Evolutionary conservation across 2,888 invertebrate genomes (phyloP).

Genomic region (Panopea generosa): DNA sequence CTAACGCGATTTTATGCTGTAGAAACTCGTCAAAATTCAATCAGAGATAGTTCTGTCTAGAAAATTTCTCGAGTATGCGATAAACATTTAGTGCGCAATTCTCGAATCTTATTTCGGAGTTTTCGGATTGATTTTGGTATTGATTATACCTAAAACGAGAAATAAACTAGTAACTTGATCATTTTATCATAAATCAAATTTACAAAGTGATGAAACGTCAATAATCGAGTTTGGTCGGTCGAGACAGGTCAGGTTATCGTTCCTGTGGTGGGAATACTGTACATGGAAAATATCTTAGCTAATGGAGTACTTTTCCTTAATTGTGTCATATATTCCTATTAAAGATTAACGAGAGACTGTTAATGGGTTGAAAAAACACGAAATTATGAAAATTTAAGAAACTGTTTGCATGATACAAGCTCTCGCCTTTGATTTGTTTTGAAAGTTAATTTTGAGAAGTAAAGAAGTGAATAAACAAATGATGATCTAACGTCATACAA

Average conservation of each 20-base stretch:
- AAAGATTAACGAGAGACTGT: not conserved
- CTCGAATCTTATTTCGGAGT: conserved; percentile 18
- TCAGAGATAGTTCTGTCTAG: conserved; percentile 15
- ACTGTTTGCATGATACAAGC: too few species aligned
- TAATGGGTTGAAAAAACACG: not conserved
- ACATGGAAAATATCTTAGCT: too few species aligned
- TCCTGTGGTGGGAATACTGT: conserved; percentile 1
- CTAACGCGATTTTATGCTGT: conserved; percentile 46
- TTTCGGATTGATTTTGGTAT: conserved; percentile 41
- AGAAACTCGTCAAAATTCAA: conserved; percentile 41
- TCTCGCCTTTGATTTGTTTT: too few species aligned
- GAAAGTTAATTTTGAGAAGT: too few species aligned
- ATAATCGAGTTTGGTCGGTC: conserved; percentile 48
- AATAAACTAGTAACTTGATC: conserved; percentile 50
- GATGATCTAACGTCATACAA: too few species aligned
- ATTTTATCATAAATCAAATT: conserved; percentile 58
- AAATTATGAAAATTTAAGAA: too few species aligned
- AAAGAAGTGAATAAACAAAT: too few species aligned
- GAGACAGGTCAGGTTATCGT: conserved; percentile 40
- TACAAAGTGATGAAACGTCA: conserved; percentile 38
- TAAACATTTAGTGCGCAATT: conserved; percentile 38
- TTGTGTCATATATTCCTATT: too few species aligned
- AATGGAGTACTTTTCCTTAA: too few species aligned
- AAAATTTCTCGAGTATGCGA: conserved; percentile 26
- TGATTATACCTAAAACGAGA: conserved; percentile 47